Evolutionary conservation across 2,888 invertebrate species (phyloP).

Genomic region (Mythimna loreyi): DNA sequence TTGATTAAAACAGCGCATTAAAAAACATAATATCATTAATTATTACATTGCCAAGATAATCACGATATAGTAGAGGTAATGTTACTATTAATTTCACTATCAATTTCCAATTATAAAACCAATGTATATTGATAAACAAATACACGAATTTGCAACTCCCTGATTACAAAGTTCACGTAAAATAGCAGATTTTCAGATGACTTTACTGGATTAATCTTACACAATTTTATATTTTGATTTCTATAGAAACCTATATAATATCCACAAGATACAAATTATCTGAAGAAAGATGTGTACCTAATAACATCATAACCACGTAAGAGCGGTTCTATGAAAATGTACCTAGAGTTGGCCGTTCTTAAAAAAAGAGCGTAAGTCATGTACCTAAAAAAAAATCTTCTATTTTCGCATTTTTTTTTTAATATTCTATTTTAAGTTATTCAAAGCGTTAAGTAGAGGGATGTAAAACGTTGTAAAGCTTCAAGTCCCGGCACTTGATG

Average conservation of each 20-base stretch:
- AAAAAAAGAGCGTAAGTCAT: too few species aligned
- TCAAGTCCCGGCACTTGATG: conserved; percentile 55
- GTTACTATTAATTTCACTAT: not conserved
- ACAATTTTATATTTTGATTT: too few species aligned
- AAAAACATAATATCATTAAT: conserved; percentile 6
- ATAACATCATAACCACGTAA: too few species aligned
- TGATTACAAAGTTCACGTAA: too few species aligned
- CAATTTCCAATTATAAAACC: conserved; percentile 7
- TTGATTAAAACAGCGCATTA: conserved; percentile 3
- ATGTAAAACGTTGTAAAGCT: conserved; percentile 55
- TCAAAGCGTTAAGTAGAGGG: conserved; percentile 54
- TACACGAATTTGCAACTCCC: not conserved
- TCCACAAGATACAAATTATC: too few species aligned
- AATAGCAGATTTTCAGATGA: too few species aligned
- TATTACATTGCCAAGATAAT: conserved; percentile 7
- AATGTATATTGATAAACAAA: conserved; percentile 1
- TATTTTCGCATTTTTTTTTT: conserved; percentile 9
- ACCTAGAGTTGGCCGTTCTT: too few species aligned
- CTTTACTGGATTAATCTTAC: too few species aligned
- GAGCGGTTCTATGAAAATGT: too few species aligned
- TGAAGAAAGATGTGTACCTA: too few species aligned
- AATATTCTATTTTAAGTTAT: conserved; percentile 54
- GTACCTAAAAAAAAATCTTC: too few species aligned
- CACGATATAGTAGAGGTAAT: conserved; percentile 3
- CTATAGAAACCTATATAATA: too few species aligned